Conservation (phyloP, 2,888 invertebrate genomes). For the Spialia ferax region DNA sequence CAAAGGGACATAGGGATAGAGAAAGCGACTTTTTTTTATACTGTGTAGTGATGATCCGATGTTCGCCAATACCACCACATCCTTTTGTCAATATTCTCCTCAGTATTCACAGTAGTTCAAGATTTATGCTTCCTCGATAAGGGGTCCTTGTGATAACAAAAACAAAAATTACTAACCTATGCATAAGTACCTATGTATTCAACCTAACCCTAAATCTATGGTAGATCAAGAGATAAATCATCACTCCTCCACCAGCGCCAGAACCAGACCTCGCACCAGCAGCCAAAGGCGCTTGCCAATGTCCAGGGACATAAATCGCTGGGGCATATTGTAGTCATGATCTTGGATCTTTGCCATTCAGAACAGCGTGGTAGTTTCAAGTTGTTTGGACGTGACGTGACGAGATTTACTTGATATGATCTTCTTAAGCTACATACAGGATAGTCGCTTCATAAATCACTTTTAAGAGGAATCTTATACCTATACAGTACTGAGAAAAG, state of each 20-base stretch:
- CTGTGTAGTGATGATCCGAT: no score
- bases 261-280: neutral
- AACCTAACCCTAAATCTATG: neutral
- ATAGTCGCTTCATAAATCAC: neutral
- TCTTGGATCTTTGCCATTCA: constrained; percentile 34
- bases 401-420: neutral
- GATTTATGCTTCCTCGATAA: no score
- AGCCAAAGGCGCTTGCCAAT: constrained; percentile 20
- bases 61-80: no score
- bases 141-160: no score
- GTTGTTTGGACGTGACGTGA: constrained; percentile 9
- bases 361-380: constrained; percentile 7
- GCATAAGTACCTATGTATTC: no score
- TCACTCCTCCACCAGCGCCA: neutral
- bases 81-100: no score
- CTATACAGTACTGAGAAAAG: neutral
- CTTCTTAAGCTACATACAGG: neutral
- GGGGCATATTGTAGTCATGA: constrained; percentile 28
- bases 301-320: constrained; percentile 31
- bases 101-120: no score
- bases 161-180: no score
- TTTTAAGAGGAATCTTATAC: no score
- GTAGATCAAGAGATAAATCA: neutral
- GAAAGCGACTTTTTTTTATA: no score
- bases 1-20: no score